A percentile compares a stretch with the other conserved stretches of the same genome.
Evolutionary conservation across 1,140 invertebrate genomes (phyloP).

Genomic region (Drosophila triauraria): DNA sequence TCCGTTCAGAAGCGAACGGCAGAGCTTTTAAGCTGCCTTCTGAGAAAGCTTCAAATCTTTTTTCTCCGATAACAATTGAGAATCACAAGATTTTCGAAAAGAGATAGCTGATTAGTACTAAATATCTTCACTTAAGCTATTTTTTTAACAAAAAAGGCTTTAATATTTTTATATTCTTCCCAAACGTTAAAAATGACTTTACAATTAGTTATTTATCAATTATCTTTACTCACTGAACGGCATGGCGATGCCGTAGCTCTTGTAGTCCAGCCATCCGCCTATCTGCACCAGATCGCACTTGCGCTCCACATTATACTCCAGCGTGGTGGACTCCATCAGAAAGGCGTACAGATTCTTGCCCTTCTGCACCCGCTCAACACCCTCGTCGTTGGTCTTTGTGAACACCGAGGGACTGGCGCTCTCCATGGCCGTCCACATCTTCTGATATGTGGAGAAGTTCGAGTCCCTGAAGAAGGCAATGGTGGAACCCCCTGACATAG

Average conservation of each 20-base stretch:
- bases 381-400: constrained; percentile 90
- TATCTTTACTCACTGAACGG: constrained; percentile 84
- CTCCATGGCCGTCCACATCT: constrained; percentile 91
- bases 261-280: constrained; percentile 93
- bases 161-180: too few species aligned
- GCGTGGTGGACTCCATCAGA: constrained; percentile 96
- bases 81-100: too few species aligned
- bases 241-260: constrained; percentile 93
- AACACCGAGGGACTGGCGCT: constrained; percentile 91
- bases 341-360: constrained; percentile 95
- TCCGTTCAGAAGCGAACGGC: too few species aligned
- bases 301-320: constrained; percentile 95
- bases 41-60: too few species aligned
- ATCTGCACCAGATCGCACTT: constrained; percentile 98
- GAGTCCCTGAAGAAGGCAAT: constrained; percentile 88
- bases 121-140: too few species aligned
- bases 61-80: too few species aligned
- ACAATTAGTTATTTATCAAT: background rate
- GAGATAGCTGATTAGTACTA: too few species aligned
- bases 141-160: too few species aligned
- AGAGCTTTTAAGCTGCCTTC: too few species aligned
- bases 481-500: constrained; percentile 91
- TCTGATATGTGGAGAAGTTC: constrained; percentile 85
- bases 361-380: constrained; percentile 91
- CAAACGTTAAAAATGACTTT: too few species aligned